These are phyloP conservation scores for Bellardia bayeri DNA, from an alignment of 2,888 invertebrate genomes.

Conservation along the genomic window DNA sequence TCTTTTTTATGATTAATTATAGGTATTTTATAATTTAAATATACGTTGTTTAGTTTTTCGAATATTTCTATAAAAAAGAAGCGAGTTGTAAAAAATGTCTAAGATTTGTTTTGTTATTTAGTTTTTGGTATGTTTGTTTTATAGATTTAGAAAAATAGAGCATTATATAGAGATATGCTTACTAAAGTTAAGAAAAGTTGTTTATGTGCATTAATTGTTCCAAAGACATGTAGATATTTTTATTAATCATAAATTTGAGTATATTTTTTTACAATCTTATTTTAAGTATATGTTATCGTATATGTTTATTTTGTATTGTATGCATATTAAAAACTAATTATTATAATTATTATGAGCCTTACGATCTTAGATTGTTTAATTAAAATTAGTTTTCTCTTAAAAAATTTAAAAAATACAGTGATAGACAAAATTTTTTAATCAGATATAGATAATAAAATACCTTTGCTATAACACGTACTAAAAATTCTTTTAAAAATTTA, in stretches of 20 bases:
- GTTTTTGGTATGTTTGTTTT: neutral
- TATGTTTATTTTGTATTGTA: conserved; percentile 30
- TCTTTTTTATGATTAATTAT: conserved; percentile 50
- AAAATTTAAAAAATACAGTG: neutral
- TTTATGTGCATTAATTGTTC: conserved; percentile 55
- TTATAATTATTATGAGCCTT: conserved; percentile 61
- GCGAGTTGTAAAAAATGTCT: conserved; percentile 67
- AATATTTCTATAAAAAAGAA: conserved; percentile 70
- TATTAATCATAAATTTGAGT: conserved; percentile 26
- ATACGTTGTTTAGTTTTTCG: conserved; percentile 46
- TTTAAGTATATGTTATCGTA: neutral
- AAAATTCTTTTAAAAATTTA: no score
- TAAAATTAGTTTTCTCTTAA: conserved; percentile 12
- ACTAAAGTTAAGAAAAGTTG: conserved; percentile 64
- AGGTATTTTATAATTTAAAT: conserved; percentile 53
- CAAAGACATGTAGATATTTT: conserved; percentile 50
- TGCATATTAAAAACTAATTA: conserved; percentile 32
- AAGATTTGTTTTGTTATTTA: conserved; percentile 30
- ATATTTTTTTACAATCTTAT: conserved; percentile 51
- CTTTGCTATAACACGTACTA: no score
- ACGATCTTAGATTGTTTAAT: conserved; percentile 60
- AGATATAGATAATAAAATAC: neutral
- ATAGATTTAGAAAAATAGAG: conserved; percentile 70
- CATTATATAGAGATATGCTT: conserved; percentile 70
- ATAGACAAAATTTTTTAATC: neutral